phyloP scores from a whole-genome alignment of 2,888 invertebrate species.

The Platycheirus rosarum region DNA sequence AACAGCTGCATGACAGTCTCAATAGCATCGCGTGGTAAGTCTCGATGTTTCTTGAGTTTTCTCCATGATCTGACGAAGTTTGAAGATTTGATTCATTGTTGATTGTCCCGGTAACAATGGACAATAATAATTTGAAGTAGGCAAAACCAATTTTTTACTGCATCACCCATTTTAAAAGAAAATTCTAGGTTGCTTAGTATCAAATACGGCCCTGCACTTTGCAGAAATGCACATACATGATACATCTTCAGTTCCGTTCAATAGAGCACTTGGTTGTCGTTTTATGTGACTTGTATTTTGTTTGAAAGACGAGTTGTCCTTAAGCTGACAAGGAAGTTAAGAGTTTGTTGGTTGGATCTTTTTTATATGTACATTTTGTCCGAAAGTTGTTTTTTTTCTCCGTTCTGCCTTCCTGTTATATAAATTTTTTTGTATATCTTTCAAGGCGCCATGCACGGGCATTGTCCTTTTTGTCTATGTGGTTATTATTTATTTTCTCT shows the following conservation, averaged over 20 bases:
- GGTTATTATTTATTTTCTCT: slow-evolving; percentile 10
- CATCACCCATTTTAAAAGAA: too few relatives aligned
- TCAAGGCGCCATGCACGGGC: slow-evolving; percentile 27
- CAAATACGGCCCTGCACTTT: slow-evolving; percentile 1
- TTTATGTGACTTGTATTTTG: slow-evolving; percentile 22
- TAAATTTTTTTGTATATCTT: slow-evolving; percentile 19
- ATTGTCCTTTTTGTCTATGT: slow-evolving; percentile 46
- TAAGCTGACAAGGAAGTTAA: slow-evolving; percentile 66
- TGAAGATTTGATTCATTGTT: too few relatives aligned
- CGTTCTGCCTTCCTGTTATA: slow-evolving; percentile 11
- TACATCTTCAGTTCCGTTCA: not conserved
- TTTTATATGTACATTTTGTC: slow-evolving; percentile 18
- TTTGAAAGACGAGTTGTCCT: slow-evolving; percentile 55
- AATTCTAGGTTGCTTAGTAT: too few relatives aligned
- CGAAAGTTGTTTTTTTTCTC: slow-evolving; percentile 1
- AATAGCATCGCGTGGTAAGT: too few relatives aligned
- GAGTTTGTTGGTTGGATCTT: slow-evolving; percentile 37
- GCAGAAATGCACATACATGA: not conserved
- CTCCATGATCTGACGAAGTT: too few relatives aligned
- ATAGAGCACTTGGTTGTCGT: not conserved
- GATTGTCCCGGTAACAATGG: not conserved
- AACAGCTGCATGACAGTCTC: too few relatives aligned
- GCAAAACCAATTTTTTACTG: too few relatives aligned
- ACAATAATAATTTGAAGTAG: too few relatives aligned
- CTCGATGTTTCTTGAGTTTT: too few relatives aligned